Percentiles rank a stretch among this genome's conserved stretches.
Conservation (phyloP, 1,140 invertebrate species). For the Macrocentrus cingulum region DNA sequence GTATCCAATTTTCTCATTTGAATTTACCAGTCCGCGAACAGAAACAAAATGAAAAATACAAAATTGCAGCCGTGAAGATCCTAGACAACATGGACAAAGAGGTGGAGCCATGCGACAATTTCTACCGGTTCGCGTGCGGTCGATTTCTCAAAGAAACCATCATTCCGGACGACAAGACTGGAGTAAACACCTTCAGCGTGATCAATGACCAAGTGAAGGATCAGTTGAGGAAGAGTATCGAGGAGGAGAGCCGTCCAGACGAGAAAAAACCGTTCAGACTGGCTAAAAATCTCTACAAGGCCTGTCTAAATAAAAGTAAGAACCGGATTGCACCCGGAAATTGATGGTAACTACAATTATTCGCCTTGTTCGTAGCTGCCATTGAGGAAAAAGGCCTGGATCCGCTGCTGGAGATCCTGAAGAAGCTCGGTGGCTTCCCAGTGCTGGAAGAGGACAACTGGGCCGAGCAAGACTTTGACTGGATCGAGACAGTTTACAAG, state of each 20-base stretch:
- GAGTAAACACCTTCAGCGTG: constrained; percentile 77
- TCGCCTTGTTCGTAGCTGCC: constrained; percentile 57
- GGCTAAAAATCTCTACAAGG: constrained; percentile 76
- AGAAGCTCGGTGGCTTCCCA: constrained; percentile 87
- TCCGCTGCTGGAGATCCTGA: constrained; percentile 71
- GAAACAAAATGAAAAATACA: background rate
- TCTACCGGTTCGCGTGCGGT: constrained; percentile 74
- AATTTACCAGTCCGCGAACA: no score
- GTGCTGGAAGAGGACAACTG: constrained; percentile 77
- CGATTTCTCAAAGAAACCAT: constrained; percentile 45
- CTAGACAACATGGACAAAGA: constrained; percentile 60
- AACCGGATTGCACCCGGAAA: no score
- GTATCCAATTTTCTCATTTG: constrained; percentile 7
- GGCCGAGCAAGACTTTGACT: constrained; percentile 73
- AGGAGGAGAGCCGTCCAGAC: constrained; percentile 64
- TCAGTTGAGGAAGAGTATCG: constrained; percentile 74
- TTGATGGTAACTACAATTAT: constrained; percentile 6
- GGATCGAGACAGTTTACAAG: constrained; percentile 80
- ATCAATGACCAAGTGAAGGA: constrained; percentile 79
- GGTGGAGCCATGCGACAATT: constrained; percentile 77
- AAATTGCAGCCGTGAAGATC: constrained; percentile 55
- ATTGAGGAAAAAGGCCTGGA: constrained; percentile 74
- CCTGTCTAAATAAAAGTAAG: constrained; percentile 86
- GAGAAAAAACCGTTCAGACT: constrained; percentile 75
- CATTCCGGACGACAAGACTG: constrained; percentile 69